Evolutionary conservation across 2,113 vertebrate species (phyloP).

Genomic region (Sus scrofa): DNA sequence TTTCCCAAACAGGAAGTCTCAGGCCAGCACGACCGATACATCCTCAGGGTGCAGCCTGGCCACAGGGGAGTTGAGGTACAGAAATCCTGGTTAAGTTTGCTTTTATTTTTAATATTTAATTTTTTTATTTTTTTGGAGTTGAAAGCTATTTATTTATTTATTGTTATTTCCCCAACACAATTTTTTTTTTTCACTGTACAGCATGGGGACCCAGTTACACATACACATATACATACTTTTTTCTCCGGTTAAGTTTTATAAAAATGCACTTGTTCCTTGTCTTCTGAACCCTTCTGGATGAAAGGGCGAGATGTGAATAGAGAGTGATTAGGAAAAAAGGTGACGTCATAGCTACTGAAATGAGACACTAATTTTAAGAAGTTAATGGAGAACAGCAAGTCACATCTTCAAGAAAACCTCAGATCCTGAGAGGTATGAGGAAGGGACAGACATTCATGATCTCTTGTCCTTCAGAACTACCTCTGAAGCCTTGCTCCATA

Average conservation of each 20-base stretch:
- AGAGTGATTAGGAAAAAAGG: neutral
- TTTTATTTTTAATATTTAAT: no score
- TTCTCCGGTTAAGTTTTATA: neutral
- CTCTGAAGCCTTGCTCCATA: neutral
- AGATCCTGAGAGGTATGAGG: neutral
- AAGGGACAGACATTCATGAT: neutral
- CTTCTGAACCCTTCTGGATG: neutral
- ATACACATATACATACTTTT: no score
- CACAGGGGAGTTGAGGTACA: neutral
- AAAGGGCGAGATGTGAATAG: neutral
- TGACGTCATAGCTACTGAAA: neutral
- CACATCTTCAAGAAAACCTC: neutral
- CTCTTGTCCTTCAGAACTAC: neutral
- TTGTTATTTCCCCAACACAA: no score
- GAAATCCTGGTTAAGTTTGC: slow-evolving; percentile 15
- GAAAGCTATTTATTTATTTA: no score
- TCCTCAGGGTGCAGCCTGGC: neutral
- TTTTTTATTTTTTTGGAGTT: no score
- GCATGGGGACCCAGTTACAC: no score
- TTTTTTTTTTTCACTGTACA: no score
- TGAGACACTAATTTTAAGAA: neutral
- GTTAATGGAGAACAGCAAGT: neutral
- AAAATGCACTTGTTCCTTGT: neutral
- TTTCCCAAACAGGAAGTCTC: neutral
- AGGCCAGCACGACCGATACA: neutral